Evolutionary conservation across 2,113 vertebrate species (phyloP).

Genomic region (Riparia riparia): DNA sequence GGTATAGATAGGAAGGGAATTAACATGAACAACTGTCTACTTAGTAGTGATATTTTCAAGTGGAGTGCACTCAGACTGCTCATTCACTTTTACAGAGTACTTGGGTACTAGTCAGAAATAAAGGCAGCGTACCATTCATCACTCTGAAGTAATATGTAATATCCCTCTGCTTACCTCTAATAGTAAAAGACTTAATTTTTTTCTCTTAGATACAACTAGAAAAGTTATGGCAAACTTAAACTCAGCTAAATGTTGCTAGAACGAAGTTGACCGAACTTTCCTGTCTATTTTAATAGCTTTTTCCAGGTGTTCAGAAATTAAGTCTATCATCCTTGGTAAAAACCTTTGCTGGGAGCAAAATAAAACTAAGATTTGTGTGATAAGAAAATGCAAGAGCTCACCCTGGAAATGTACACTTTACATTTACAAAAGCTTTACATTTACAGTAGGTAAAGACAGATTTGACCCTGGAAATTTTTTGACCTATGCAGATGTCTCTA

Average conservation of each 20-base stretch:
- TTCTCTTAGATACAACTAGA: background rate
- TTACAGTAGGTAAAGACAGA: background rate
- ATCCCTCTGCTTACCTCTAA: background rate
- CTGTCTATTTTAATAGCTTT: background rate
- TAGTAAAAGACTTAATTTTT: background rate
- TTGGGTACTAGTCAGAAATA: background rate
- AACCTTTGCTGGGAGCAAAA: background rate
- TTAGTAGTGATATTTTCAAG: background rate
- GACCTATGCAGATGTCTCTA: background rate
- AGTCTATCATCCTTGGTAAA: background rate
- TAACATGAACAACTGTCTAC: background rate
- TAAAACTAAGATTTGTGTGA: background rate
- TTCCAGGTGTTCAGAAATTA: background rate
- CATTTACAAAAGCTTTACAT: rapidly evolving
- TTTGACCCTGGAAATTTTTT: background rate
- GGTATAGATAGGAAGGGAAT: background rate
- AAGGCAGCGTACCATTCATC: background rate
- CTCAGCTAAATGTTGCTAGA: background rate
- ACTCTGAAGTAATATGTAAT: background rate
- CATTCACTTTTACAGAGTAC: background rate
- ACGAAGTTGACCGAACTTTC: background rate
- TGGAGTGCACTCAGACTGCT: background rate
- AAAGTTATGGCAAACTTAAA: background rate
- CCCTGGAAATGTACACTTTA: background rate
- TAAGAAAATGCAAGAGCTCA: background rate